phyloP scores from a whole-genome alignment of 1,140 invertebrate species.

The Berghia stephanieae region DNA sequence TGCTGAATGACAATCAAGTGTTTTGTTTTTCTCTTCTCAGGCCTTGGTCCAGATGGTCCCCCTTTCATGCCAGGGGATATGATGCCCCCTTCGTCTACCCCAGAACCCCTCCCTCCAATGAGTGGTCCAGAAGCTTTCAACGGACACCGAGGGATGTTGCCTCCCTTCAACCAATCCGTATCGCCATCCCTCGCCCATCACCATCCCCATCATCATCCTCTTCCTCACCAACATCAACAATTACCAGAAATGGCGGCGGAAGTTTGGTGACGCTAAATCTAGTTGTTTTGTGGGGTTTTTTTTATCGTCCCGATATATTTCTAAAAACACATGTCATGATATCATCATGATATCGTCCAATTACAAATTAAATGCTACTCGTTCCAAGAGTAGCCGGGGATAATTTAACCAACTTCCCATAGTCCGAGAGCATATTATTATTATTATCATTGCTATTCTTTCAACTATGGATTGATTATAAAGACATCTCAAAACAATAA shows the following conservation, averaged over 20 bases:
- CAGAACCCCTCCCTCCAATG: conserved; percentile 27
- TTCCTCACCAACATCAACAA: conserved; percentile 18
- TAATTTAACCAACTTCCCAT: neutral
- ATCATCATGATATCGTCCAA: neutral
- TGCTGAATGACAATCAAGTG: too few relatives aligned
- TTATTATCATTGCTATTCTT: neutral
- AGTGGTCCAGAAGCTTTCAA: conserved; percentile 9
- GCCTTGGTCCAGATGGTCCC: conserved; percentile 25
- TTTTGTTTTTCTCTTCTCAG: neutral
- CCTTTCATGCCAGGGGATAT: conserved; percentile 28
- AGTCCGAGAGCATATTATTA: neutral
- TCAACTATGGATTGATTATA: too few relatives aligned
- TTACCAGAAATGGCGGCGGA: conserved; percentile 24
- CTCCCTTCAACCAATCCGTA: conserved; percentile 27
- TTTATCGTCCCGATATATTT: too few relatives aligned
- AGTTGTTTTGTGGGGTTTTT: too few relatives aligned
- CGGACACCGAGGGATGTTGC: conserved; percentile 18
- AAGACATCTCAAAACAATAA: too few relatives aligned
- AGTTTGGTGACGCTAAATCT: conserved; percentile 26
- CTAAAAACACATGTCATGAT: neutral
- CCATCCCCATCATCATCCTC: conserved; percentile 16
- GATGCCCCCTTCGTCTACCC: conserved; percentile 30
- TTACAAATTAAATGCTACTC: neutral
- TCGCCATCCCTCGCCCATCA: conserved; percentile 30
- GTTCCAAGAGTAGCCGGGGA: neutral